A percentile compares a stretch with the other conserved stretches of the same genome.
Evolutionary conservation across 1,140 invertebrate genomes (phyloP).

Genomic region (Asobara japonica): DNA sequence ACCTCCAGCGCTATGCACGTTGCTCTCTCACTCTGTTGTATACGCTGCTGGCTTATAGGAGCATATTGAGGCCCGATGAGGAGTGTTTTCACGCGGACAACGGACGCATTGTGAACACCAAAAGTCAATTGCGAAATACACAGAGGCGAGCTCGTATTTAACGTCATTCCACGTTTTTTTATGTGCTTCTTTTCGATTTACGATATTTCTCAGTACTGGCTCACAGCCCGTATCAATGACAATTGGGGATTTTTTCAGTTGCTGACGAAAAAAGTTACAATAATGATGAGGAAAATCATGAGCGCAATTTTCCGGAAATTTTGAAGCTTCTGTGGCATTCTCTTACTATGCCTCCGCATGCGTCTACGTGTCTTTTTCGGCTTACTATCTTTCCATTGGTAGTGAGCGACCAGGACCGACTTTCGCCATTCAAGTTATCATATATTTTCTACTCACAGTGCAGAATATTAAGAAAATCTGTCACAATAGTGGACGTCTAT

Average conservation of each 20-base stretch:
- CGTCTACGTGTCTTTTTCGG: no score
- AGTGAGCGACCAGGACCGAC: no score
- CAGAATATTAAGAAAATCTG: no score
- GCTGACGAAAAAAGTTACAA: not conserved
- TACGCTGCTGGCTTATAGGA: not conserved
- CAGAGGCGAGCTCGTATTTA: not conserved
- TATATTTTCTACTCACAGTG: no score
- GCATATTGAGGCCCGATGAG: not conserved
- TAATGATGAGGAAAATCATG: not conserved
- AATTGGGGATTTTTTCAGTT: not conserved
- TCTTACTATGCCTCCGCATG: no score
- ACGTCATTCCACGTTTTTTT: not conserved
- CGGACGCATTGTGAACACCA: not conserved
- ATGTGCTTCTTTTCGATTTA: not conserved
- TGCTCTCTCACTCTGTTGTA: not conserved
- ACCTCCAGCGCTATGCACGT: slow-evolving; percentile 25
- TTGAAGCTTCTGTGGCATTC: no score
- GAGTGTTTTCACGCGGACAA: not conserved
- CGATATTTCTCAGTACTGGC: not conserved
- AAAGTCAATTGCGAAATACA: slow-evolving; percentile 11
- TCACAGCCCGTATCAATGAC: not conserved
- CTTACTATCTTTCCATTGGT: no score
- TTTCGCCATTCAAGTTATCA: no score
- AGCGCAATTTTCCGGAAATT: no score
- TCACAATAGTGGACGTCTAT: no score